phyloP scores from a whole-genome alignment of 2,797 vertebrate species.

The Uromys caudimaculatus region DNA sequence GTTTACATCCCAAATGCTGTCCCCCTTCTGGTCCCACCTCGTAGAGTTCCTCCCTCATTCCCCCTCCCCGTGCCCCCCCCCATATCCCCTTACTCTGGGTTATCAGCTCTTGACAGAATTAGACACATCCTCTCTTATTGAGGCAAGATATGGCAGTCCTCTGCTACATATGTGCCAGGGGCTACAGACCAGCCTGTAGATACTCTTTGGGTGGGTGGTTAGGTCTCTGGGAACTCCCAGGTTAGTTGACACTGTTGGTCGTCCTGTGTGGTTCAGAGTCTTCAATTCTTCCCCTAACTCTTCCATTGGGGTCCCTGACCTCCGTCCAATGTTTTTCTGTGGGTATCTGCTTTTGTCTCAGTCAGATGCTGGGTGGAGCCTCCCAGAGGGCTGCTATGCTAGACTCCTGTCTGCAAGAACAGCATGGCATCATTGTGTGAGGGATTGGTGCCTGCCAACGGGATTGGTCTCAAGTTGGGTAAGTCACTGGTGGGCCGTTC shows the following conservation, averaged over 20 bases:
- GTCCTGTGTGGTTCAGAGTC: neutral
- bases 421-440: neutral
- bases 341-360: neutral
- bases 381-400: neutral
- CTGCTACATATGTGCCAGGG: neutral
- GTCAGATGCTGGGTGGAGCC: neutral
- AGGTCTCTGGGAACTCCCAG: neutral
- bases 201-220: neutral
- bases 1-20: too few relatives aligned
- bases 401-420: neutral
- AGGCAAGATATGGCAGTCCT: neutral
- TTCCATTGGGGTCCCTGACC: neutral
- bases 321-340: neutral
- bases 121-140: neutral
- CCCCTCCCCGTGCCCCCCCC: neutral
- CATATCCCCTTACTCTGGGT: neutral
- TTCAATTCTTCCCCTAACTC: neutral
- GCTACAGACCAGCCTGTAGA: neutral
- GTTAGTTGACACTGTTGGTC: neutral
- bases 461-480: neutral
- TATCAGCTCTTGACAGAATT: neutral
- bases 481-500: neutral
- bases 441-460: neutral
- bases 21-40: neutral
- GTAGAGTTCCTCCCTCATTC: neutral